A percentile compares a stretch with the other conserved stretches of the same genome.
Conservation (phyloP, 2,113 vertebrate species). For the Pteropus alecto region DNA sequence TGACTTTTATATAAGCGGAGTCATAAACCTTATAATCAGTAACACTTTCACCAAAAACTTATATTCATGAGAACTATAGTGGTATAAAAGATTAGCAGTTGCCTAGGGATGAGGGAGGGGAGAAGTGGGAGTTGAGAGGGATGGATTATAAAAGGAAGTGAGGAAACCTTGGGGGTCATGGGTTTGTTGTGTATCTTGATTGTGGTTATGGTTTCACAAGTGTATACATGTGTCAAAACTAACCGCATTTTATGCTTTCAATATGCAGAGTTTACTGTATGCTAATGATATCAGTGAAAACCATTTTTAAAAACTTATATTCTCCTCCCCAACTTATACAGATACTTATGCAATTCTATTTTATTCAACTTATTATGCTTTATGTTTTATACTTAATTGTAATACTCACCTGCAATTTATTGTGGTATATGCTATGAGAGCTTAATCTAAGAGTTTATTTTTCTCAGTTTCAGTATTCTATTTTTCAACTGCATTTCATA, state of each 20-base stretch:
- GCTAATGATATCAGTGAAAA: neutral
- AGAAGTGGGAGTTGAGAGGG: neutral
- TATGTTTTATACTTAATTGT: neutral
- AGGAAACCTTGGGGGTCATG: neutral
- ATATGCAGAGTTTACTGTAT: neutral
- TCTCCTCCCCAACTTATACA: neutral
- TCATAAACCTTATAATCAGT: neutral
- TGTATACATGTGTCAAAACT: neutral
- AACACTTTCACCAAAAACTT: neutral
- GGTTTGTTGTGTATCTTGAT: neutral
- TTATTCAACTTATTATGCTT: neutral
- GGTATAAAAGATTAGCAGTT: neutral
- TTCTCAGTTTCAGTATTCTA: neutral
- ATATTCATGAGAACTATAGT: neutral
- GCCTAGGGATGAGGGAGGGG: neutral
- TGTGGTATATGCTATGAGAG: neutral
- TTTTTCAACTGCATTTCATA: neutral
- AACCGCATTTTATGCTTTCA: neutral
- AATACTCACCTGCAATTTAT: neutral
- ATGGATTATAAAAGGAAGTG: neutral
- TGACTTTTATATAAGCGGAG: neutral
- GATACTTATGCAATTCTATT: neutral
- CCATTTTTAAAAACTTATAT: neutral
- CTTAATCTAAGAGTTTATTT: neutral
- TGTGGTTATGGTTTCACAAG: neutral